Conservation (phyloP, 2,113 vertebrate genomes). For the Scophthalmus maximus region DNA sequence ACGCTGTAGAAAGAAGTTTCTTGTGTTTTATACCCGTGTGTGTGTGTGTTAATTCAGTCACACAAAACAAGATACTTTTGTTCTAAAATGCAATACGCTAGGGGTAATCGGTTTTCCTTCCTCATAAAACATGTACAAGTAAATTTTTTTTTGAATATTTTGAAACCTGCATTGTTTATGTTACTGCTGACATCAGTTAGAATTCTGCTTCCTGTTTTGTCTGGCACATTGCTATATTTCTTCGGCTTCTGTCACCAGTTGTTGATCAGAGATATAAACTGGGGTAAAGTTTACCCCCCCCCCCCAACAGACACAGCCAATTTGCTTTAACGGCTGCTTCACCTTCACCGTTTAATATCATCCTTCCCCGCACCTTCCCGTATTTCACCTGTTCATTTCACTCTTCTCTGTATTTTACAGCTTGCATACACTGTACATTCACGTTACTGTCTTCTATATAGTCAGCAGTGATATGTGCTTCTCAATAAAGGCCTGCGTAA, state of each 20-base stretch:
- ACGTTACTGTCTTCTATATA: background rate
- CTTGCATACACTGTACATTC: too few relatives aligned
- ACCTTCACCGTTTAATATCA: background rate
- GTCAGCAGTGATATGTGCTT: background rate
- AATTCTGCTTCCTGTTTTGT: background rate
- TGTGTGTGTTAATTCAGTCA: too few relatives aligned
- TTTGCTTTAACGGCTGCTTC: constrained; percentile 9
- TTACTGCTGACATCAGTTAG: background rate
- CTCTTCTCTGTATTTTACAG: background rate
- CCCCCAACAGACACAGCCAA: background rate
- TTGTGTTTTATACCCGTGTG: background rate
- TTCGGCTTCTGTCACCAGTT: background rate
- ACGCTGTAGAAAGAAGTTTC: background rate
- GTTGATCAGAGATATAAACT: background rate
- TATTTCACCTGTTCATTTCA: background rate
- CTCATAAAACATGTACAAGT: constrained; percentile 1
- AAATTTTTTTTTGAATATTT: background rate
- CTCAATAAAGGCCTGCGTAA: too few relatives aligned
- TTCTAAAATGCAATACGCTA: background rate
- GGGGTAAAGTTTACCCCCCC: background rate
- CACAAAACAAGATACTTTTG: too few relatives aligned
- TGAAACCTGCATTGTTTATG: background rate
- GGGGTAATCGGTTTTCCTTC: too few relatives aligned
- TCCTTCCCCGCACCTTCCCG: background rate
- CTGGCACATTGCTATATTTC: background rate